phyloP scores from a whole-genome alignment of 2,888 invertebrate genomes.

The Macropis europaea region DNA sequence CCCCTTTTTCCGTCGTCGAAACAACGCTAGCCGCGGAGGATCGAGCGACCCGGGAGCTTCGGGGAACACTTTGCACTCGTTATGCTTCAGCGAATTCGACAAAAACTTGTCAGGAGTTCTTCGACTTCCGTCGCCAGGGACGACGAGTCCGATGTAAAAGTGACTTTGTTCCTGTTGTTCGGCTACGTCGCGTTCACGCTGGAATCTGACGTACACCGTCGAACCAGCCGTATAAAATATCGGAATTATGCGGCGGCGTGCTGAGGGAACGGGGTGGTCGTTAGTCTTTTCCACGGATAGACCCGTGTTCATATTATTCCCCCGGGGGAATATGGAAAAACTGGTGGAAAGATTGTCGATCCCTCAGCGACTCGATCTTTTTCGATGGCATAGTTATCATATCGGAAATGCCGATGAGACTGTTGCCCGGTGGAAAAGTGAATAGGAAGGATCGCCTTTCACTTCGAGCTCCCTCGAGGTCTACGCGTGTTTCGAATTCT shows the following conservation, averaged over 20 bases:
- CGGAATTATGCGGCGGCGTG: constrained; percentile 41
- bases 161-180: constrained; percentile 28
- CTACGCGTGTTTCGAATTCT: not conserved
- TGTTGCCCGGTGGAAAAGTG: not conserved
- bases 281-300: constrained; percentile 32
- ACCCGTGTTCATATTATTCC: constrained; percentile 3
- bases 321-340: not conserved
- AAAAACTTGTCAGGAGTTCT: constrained; percentile 61
- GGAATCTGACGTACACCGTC: constrained; percentile 31
- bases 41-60: constrained; percentile 36
- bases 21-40: constrained; percentile 23
- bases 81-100: constrained; percentile 48
- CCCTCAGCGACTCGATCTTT: not conserved
- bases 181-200: constrained; percentile 27
- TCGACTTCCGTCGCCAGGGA: constrained; percentile 60
- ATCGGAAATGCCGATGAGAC: not conserved
- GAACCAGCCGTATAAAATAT: constrained; percentile 48
- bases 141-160: constrained; percentile 38
- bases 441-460: constrained; percentile 9
- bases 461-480: not conserved
- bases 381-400: not conserved
- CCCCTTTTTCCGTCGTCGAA: not conserved
- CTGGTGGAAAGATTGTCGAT: not conserved
- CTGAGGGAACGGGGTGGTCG: constrained; percentile 39
- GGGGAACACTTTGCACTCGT: constrained; percentile 59